Base-by-base conservation (phyloP, 2,888 invertebrate species). In the Alentia gelatinosa region DNA sequence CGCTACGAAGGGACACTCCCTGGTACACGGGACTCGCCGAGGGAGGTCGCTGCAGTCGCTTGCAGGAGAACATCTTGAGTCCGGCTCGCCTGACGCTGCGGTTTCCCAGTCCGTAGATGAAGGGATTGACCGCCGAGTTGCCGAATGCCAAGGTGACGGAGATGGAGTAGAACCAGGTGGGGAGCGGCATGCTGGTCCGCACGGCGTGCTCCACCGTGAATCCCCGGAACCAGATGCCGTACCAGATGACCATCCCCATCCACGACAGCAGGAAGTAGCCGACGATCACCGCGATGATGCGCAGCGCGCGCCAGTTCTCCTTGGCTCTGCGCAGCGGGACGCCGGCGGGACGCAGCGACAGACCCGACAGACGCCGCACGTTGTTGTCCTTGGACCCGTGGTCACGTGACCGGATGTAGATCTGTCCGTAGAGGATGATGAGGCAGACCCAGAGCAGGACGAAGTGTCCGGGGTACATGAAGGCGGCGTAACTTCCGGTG, bases 41-140 rank as follows among this genome's bases (percentile, higher is more conserved):
- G 30, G 68, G 68, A 26, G 30, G 68, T 3, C 30, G 68, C 1
- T 30, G 68, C 4, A 68, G 15, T 9, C 1, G 19, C 12, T 35
- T 9, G 35, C 88, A 88, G 23, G 26, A 19, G 5, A 88, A 33
- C 89, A 56, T 56, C 63, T 63, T 39, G 26, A 91, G 19, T 42
- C 86, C 84, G 1, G 91, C 90, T 40, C 75, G 68, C 0, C 92
- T 56, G n/a, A 92, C 91, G 39, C 75, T 91, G 35, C 92, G 88
- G 37, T 94, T 95, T 37, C 94, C 93, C 9, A 94, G 39, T 0
- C 94, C 94, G 91, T 95, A 95, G 75, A 95, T 94, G 56, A 94
- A 75, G 9, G 94, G 95, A 90, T 95, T 95, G 9, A 95, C 92
- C 88, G 94, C 94, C 9, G 94, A 95, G 91, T 95, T 95, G 4